Percentiles rank a stretch among this genome's conserved stretches.
These are phyloP conservation scores for Eumerus sabulonum DNA, from an alignment of 2,888 invertebrate species.

Conservation along the genomic window DNA sequence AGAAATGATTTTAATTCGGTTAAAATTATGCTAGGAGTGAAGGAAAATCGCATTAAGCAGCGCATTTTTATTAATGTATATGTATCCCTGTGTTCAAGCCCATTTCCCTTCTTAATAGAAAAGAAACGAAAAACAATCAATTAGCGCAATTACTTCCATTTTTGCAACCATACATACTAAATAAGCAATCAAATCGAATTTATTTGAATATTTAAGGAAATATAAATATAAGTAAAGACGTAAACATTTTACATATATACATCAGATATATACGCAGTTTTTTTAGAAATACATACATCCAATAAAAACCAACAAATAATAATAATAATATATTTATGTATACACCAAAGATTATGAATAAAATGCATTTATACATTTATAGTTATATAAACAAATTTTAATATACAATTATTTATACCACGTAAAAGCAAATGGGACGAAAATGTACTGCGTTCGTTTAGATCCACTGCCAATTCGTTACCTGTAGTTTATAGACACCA, in stretches of 20 bases:
- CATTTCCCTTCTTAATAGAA: neutral
- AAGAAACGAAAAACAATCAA: neutral
- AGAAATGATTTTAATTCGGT: slow-evolving; percentile 11
- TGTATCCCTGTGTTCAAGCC: too few relatives aligned
- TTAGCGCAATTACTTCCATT: neutral
- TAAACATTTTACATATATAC: neutral
- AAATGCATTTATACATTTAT: slow-evolving; percentile 48
- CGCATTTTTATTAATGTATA: too few relatives aligned
- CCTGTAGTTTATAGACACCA: slow-evolving; percentile 49
- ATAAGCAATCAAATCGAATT: slow-evolving; percentile 38
- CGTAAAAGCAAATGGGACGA: slow-evolving; percentile 3
- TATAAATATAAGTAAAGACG: neutral
- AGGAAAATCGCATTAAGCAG: neutral
- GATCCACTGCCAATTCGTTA: slow-evolving; percentile 68
- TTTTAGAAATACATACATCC: slow-evolving; percentile 36
- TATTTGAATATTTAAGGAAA: slow-evolving; percentile 25
- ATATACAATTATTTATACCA: slow-evolving; percentile 62
- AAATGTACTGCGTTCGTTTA: slow-evolving; percentile 9
- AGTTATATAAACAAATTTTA: slow-evolving; percentile 43
- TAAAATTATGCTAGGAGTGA: neutral
- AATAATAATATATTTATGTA: slow-evolving; percentile 50
- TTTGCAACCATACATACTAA: slow-evolving; percentile 1
- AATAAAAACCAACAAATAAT: slow-evolving; percentile 15
- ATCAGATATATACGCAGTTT: slow-evolving; percentile 31
- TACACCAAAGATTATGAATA: slow-evolving; percentile 39